A percentile compares a stretch with the other conserved stretches of the same genome.
Evolutionary conservation across 92 coral and sea anemone species (phyloP).

Genomic region (Meandrina meandrites): DNA sequence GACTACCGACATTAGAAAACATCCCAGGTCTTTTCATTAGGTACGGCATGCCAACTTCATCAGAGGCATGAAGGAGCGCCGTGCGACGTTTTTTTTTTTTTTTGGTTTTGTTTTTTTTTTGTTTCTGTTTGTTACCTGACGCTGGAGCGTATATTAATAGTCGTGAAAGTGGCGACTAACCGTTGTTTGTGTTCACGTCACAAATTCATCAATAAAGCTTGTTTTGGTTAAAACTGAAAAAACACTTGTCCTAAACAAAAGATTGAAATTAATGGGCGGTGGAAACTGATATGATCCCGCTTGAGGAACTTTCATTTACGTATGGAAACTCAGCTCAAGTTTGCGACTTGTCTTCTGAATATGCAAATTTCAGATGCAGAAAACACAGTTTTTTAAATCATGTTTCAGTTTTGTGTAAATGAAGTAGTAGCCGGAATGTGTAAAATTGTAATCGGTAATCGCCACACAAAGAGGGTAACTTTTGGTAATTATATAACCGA

Average conservation of each 20-base stretch:
- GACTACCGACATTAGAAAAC: too few relatives aligned
- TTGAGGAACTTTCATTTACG: neutral
- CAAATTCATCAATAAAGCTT: neutral
- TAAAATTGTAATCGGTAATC: neutral
- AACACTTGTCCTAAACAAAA: neutral
- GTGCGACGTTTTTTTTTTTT: too few relatives aligned
- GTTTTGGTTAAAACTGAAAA: neutral
- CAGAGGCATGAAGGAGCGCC: neutral
- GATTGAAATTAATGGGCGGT: neutral
- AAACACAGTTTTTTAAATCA: neutral
- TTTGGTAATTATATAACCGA: neutral
- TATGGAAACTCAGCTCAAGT: neutral
- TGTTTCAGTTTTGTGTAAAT: neutral
- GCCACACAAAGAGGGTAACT: neutral
- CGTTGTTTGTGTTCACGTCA: neutral
- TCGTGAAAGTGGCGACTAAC: neutral
- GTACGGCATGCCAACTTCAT: neutral
- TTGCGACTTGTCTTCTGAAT: neutral
- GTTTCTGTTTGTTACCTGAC: neutral
- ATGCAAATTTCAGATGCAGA: neutral
- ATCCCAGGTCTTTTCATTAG: neutral
- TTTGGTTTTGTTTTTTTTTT: too few relatives aligned
- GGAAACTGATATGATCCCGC: neutral
- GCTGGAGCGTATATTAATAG: neutral
- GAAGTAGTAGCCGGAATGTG: neutral